Conservation (phyloP, 2,797 vertebrate species). For the Zalophus californianus region DNA sequence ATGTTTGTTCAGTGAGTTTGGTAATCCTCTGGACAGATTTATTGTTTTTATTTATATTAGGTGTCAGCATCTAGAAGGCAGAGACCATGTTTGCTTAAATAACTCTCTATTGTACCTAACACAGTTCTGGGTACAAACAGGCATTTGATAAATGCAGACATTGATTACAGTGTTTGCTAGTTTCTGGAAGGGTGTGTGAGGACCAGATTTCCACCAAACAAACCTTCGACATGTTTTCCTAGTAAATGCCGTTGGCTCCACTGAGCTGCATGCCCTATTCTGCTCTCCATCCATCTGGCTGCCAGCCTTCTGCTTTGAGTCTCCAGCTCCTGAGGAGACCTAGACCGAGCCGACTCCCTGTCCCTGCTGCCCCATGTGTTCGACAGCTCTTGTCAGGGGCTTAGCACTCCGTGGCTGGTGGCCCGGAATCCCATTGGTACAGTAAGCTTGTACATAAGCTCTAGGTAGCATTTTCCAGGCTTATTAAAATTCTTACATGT, state of each 20-base stretch:
- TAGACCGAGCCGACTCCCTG: constrained; percentile 31
- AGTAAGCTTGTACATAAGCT: constrained; percentile 74
- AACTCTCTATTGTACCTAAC: constrained; percentile 60
- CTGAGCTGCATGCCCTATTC: constrained; percentile 26
- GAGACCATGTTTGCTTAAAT: constrained; percentile 68
- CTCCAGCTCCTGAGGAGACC: constrained; percentile 62
- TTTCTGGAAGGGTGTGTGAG: constrained; percentile 62
- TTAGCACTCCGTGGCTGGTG: constrained; percentile 70
- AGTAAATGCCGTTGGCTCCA: constrained; percentile 56
- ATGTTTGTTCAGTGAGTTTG: constrained; percentile 73
- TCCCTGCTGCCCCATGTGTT: constrained; percentile 7
- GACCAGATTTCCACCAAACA: constrained; percentile 51
- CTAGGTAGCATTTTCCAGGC: constrained; percentile 80
- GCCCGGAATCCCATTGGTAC: constrained; percentile 72
- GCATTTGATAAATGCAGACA: constrained; percentile 63
- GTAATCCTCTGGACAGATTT: constrained; percentile 77
- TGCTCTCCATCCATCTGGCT: constrained; percentile 71
- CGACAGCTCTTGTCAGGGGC: constrained; percentile 65
- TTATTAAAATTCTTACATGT: constrained; percentile 84
- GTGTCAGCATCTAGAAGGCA: constrained; percentile 71
- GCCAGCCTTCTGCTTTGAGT: constrained; percentile 54
- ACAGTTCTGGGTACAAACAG: constrained; percentile 56
- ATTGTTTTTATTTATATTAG: constrained; percentile 82
- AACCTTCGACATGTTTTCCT: constrained; percentile 56
- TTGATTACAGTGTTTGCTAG: constrained; percentile 65